Percentiles rank a stretch among this genome's conserved stretches.
These are phyloP conservation scores for Allobates femoralis DNA, from an alignment of 2,797 vertebrate genomes.

Conservation along the genomic window DNA sequence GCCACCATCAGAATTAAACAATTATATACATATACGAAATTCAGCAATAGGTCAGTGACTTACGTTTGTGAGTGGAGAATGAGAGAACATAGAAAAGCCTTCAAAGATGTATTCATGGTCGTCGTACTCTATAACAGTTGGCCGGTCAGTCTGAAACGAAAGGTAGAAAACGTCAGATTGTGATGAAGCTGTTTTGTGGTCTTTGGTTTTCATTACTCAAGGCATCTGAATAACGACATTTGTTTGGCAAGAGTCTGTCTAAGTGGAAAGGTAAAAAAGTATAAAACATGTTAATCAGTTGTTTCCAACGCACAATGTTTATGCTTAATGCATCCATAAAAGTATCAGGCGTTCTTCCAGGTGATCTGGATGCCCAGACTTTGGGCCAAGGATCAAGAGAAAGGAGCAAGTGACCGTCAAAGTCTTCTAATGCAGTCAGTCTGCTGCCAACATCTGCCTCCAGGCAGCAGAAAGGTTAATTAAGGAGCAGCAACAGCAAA, in stretches of 20 bases:
- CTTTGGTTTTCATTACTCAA: constrained; percentile 16
- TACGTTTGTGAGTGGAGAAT: constrained; percentile 89
- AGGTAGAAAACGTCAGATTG: constrained; percentile 39
- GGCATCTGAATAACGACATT: neutral
- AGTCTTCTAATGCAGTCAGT: constrained; percentile 21
- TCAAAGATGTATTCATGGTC: constrained; percentile 99
- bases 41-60: constrained; percentile 66
- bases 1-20: no score
- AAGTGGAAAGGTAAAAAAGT: neutral
- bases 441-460: constrained; percentile 41
- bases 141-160: constrained; percentile 89
- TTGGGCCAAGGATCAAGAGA: constrained; percentile 53
- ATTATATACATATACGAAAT: neutral
- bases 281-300: constrained; percentile 21
- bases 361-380: constrained; percentile 44
- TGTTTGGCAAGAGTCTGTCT: constrained; percentile 16
- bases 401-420: constrained; percentile 38
- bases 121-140: constrained; percentile 97
- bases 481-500: constrained; percentile 52
- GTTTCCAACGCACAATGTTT: constrained; percentile 29
- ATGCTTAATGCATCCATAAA: constrained; percentile 41
- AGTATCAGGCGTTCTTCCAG: constrained; percentile 32
- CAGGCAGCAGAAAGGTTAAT: constrained; percentile 54
- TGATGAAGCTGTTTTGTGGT: constrained; percentile 7
- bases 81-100: constrained; percentile 98